These are phyloP conservation scores for Lutra lutra DNA, from an alignment of 2,797 vertebrate species.

Conservation along the genomic window DNA sequence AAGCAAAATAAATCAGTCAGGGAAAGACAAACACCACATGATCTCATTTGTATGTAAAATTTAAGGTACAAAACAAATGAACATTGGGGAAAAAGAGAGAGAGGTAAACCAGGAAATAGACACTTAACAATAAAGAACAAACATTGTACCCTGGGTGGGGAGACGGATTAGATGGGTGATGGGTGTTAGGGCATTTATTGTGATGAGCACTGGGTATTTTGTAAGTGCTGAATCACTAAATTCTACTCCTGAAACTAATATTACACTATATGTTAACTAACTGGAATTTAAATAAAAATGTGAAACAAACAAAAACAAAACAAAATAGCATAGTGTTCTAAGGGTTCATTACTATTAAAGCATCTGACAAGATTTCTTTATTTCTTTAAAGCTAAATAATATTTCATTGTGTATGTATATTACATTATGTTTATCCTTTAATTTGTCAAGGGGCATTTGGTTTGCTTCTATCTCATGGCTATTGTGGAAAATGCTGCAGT, in stretches of 20 bases:
- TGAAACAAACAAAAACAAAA: not conserved
- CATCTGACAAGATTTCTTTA: not conserved
- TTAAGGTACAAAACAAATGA: not conserved
- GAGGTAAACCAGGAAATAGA: not conserved
- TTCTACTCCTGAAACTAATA: not conserved
- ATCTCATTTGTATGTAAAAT: not conserved
- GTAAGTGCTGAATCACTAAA: not conserved
- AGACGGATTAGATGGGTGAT: not conserved
- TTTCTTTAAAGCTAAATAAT: not conserved
- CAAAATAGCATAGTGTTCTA: not conserved
- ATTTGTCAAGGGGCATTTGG: not conserved
- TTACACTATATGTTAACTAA: not conserved
- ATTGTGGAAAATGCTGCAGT: not conserved
- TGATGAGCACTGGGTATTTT: not conserved
- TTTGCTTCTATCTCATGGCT: not conserved
- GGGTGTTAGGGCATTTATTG: not conserved
- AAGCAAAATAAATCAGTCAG: not conserved
- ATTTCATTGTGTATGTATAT: not conserved
- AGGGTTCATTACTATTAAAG: not conserved
- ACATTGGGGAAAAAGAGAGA: not conserved
- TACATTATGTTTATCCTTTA: not conserved
- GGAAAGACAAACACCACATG: not conserved
- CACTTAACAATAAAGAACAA: not conserved
- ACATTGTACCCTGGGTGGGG: not conserved
- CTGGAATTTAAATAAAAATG: not conserved